These are phyloP conservation scores for Caradrina kadenii DNA, from an alignment of 2,888 invertebrate genomes.

Conservation along the genomic window DNA sequence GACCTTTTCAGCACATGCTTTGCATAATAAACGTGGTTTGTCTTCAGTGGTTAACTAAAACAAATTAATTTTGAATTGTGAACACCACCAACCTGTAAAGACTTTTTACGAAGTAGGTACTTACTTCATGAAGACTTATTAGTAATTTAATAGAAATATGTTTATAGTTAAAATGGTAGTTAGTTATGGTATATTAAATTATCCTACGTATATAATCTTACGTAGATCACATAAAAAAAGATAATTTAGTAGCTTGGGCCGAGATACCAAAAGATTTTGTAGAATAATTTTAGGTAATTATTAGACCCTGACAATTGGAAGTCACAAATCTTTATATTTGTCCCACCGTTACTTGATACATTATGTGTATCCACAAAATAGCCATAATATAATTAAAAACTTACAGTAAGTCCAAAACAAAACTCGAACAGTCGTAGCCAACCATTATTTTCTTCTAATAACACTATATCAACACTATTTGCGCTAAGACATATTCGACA, in stretches of 20 bases:
- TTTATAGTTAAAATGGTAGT: no score
- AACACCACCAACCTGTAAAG: no score
- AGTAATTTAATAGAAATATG: no score
- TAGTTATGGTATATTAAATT: no score
- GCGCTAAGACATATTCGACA: constrained; percentile 74
- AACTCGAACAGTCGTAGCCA: constrained; percentile 68
- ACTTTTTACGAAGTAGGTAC: no score
- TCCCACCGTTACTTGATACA: neutral
- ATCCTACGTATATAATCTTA: no score
- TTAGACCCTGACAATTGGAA: no score
- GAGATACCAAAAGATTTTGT: no score
- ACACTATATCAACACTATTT: constrained; percentile 53
- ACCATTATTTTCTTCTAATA: constrained; percentile 53
- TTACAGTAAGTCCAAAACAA: constrained; percentile 75
- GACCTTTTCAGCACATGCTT: constrained; percentile 67
- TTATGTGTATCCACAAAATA: neutral
- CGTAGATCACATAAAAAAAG: no score
- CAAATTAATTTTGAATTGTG: neutral
- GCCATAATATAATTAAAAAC: constrained; percentile 37
- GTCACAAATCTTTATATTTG: neutral
- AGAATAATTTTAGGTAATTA: no score
- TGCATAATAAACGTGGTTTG: constrained; percentile 56
- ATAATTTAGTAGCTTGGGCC: no score
- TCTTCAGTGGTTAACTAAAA: constrained; percentile 51
- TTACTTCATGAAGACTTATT: no score